Evolutionary conservation across 2,888 invertebrate species (phyloP).

Genomic region (Elysia crispata): DNA sequence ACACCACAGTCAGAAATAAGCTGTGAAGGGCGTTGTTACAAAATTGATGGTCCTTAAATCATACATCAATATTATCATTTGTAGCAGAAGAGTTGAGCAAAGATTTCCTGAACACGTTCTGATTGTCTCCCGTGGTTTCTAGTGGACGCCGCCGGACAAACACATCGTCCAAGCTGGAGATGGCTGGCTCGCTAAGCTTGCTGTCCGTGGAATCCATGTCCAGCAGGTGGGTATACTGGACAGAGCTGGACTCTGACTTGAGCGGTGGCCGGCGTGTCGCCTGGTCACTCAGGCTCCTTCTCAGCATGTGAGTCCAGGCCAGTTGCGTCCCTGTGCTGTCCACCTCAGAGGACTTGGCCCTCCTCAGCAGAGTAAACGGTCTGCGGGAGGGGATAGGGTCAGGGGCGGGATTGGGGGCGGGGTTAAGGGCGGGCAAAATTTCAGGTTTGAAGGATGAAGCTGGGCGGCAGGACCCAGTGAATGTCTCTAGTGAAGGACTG

Average conservation of each 20-base stretch:
- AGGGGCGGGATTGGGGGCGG: too few relatives aligned
- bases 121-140: neutral
- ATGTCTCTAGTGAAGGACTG: too few relatives aligned
- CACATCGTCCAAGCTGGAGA: slow-evolving; percentile 16
- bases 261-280: neutral
- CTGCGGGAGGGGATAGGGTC: neutral
- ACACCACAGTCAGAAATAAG: neutral
- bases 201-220: slow-evolving; percentile 5
- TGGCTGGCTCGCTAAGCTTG: neutral
- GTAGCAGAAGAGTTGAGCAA: slow-evolving; percentile 32
- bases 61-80: slow-evolving; percentile 43
- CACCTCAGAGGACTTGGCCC: slow-evolving; percentile 15
- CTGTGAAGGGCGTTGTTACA: neutral
- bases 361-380: slow-evolving; percentile 17
- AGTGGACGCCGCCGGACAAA: neutral
- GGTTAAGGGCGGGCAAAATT: too few relatives aligned
- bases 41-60: neutral
- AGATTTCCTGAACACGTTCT: slow-evolving; percentile 41
- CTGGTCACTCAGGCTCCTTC: neutral
- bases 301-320: neutral
- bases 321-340: neutral
- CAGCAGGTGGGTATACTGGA: slow-evolving; percentile 6
- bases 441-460: too few relatives aligned
- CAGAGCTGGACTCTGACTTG: neutral
- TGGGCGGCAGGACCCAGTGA: too few relatives aligned